Evolutionary conservation across 30 jellyfish, hydroid and myxozoan genomes (phyloP).

Genomic region (Cassiopea xamachana): DNA sequence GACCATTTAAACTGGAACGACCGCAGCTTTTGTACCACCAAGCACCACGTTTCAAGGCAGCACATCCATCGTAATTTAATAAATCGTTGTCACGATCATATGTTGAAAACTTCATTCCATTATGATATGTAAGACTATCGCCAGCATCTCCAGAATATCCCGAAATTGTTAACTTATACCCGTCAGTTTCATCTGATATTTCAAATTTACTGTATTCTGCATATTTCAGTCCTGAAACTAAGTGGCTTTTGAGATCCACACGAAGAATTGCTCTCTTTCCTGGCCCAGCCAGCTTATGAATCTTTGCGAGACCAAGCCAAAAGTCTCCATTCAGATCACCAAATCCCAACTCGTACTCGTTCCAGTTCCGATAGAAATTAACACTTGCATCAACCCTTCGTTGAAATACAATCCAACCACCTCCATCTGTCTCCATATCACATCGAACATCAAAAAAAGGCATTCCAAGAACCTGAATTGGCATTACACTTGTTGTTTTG

Average conservation of each 20-base stretch:
- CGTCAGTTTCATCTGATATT: slow-evolving; percentile 43
- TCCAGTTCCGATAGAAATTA: slow-evolving; percentile 41
- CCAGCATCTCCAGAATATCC: slow-evolving; percentile 51
- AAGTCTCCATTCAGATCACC: slow-evolving; percentile 62
- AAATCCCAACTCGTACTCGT: slow-evolving; percentile 45
- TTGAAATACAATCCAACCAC: slow-evolving; percentile 70
- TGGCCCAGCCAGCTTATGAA: slow-evolving; percentile 43
- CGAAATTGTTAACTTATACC: slow-evolving; percentile 3
- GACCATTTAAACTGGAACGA: slow-evolving; percentile 29
- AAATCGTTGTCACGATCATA: neutral
- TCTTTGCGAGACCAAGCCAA: slow-evolving; percentile 54
- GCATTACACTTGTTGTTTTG: neutral
- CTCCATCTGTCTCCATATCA: slow-evolving; percentile 64
- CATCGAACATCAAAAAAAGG: slow-evolving; percentile 12
- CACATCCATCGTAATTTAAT: neutral
- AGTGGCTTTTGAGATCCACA: slow-evolving; percentile 18
- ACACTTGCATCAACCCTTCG: slow-evolving; percentile 53
- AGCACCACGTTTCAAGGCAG: slow-evolving; percentile 4
- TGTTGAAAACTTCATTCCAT: slow-evolving; percentile 19
- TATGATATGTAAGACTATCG: slow-evolving; percentile 13
- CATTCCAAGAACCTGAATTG: neutral
- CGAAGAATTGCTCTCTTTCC: slow-evolving; percentile 63
- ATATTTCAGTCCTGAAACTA: neutral
- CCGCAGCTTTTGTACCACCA: slow-evolving; percentile 52
- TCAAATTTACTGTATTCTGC: slow-evolving; percentile 30